These are phyloP conservation scores for Halichoerus grypus DNA, from an alignment of 2,113 vertebrate species.

Conservation along the genomic window DNA sequence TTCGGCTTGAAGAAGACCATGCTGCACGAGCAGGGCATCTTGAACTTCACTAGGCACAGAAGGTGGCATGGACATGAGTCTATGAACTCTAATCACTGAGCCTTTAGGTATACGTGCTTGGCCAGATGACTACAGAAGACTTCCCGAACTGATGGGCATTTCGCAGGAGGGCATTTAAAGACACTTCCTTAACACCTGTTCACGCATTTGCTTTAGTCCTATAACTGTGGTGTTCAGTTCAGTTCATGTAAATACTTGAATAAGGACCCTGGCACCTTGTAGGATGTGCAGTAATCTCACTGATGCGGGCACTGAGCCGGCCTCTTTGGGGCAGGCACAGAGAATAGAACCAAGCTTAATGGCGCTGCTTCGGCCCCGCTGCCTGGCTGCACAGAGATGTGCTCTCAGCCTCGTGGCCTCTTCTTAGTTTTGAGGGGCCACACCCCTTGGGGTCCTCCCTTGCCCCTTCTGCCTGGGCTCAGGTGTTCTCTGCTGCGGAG, in stretches of 20 bases:
- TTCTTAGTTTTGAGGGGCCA: background rate
- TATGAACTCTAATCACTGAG: background rate
- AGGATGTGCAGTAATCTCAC: background rate
- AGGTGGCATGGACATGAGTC: background rate
- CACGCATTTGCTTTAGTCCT: background rate
- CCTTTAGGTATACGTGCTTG: background rate
- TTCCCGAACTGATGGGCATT: background rate
- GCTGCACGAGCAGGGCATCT: slow-evolving; percentile 48
- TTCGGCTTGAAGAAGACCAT: slow-evolving; percentile 67
- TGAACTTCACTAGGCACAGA: slow-evolving; percentile 42
- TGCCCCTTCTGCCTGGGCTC: too few species aligned
- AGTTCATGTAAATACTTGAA: slow-evolving; percentile 13
- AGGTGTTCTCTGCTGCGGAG: background rate
- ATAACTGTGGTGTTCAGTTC: background rate
- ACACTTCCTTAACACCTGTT: background rate
- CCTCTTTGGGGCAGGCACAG: background rate
- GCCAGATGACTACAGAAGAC: background rate
- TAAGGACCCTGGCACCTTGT: background rate
- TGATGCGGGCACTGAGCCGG: too few species aligned
- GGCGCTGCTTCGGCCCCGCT: background rate
- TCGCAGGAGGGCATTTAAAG: background rate
- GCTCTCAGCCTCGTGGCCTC: rapidly evolving
- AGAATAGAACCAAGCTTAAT: background rate
- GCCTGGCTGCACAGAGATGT: background rate
- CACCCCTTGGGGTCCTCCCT: rapidly evolving